A percentile compares a stretch with the other conserved stretches of the same genome.
These are phyloP conservation scores for Axis porcinus DNA, from an alignment of 2,113 vertebrate genomes.

Conservation along the genomic window DNA sequence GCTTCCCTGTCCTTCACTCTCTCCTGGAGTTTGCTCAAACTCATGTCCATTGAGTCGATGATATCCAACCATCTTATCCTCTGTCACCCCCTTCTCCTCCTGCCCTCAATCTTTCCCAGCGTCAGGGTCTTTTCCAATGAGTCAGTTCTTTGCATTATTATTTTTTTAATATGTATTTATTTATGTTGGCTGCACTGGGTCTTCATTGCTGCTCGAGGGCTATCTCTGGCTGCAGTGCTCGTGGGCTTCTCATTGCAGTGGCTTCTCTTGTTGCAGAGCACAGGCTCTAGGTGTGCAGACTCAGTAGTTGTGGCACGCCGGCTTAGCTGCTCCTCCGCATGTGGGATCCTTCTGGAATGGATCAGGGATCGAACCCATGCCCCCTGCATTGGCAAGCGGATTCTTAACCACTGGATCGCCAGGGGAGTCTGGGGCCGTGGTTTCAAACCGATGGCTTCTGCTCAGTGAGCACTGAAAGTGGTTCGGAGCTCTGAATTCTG, in stretches of 20 bases:
- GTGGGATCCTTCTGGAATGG: not conserved
- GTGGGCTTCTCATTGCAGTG: not conserved
- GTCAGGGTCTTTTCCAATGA: not conserved
- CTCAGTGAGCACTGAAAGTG: fast-evolving
- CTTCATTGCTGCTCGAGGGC: not conserved
- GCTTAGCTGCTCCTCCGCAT: not conserved
- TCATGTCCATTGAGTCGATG: not conserved
- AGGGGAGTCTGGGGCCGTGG: not conserved
- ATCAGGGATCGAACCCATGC: not conserved
- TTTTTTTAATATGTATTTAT: not conserved
- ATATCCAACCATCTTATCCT: not conserved
- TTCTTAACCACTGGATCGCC: not conserved
- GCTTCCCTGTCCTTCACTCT: not conserved
- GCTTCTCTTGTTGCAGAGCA: not conserved
- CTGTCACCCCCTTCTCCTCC: not conserved
- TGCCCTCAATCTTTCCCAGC: not conserved
- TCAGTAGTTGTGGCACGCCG: not conserved
- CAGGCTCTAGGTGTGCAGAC: not conserved
- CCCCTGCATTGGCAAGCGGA: not conserved
- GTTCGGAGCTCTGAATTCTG: not conserved
- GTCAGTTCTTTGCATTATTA: not conserved
- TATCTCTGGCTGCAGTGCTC: not conserved
- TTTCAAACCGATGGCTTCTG: not conserved
- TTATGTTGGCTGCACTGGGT: not conserved
- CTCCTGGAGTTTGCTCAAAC: not conserved